Conservation (phyloP, 2,888 invertebrate species). For the Diaperis boleti region DNA sequence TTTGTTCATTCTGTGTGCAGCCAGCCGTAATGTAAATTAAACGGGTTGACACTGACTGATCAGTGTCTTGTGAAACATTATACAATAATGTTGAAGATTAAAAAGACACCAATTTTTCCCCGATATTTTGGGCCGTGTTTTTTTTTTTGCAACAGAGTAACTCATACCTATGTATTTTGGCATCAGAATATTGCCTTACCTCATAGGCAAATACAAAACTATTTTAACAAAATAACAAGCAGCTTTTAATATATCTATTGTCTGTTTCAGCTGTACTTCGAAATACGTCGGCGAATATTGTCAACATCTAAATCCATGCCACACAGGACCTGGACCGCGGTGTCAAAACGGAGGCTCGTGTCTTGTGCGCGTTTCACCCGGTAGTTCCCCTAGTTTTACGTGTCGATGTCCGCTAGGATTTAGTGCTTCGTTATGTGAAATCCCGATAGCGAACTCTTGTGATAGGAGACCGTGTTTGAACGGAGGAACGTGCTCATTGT, state of each 20-base stretch:
- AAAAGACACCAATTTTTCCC: no score
- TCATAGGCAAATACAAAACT: no score
- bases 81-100: no score
- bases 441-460: conserved; percentile 88
- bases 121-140: no score
- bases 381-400: conserved; percentile 83
- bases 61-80: no score
- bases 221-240: background rate
- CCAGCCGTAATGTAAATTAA: no score
- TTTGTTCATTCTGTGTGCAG: no score
- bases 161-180: no score
- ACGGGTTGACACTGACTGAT: no score
- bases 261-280: conserved; percentile 86
- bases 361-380: conserved; percentile 77
- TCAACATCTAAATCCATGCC: conserved; percentile 93
- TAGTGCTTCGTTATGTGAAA: conserved; percentile 93
- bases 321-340: conserved; percentile 83
- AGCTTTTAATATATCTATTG: background rate
- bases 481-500: conserved; percentile 89
- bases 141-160: no score
- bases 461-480: conserved; percentile 90
- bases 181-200: no score
- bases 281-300: conserved; percentile 95
- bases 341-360: conserved; percentile 97
- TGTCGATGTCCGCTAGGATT: conserved; percentile 94